Base-by-base conservation (phyloP, 2,888 invertebrate species). In the Scaptomyza polygonia region DNA sequence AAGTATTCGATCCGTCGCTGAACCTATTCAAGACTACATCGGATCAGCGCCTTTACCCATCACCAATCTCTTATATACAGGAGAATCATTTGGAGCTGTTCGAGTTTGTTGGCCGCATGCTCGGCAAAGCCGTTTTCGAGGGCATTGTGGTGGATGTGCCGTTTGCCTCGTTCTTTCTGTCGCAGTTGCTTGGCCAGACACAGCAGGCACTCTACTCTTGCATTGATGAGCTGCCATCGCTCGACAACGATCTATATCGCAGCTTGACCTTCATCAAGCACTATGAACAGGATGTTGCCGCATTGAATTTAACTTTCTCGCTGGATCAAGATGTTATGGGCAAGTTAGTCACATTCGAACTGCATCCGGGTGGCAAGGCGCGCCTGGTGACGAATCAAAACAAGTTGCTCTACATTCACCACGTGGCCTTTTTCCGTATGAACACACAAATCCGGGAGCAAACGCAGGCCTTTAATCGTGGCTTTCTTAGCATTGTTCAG, bases 381-480 rank as follows among this genome's bases (percentile, higher is more conserved):
- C 95, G 98, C 48, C 94, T 97, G 1, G 99, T 99, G 21, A 98
- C 97, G 1, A 98, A 98, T 92, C 98, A 98, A 90, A 99, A 99
- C 92, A 99, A 98, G 96, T 96, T 99, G 79, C 97, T 97, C 89
- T 99, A 99, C 91, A 98, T 99, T 54, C 99, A 99, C 92, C 93
- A 97, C 89, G 98, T 98, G 97, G 99, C 99, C 0, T 98, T 98
- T 92, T 99, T 99, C 91, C 95, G 98, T 72, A 99, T 99, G 97
- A 97, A 99, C 91, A 96, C 96, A 8, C 99, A 99, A 93, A 99
- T 99, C 74, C 96, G 97, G 88, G 98, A 99, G 78, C 99, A 99
- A 92, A 98, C 98, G 0, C 95, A 96, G 47, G 98, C 99, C 7
- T 99, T 99, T 90, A 98, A 99, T 73, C 95, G 96, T 86, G 99